Conservation (phyloP, 2,888 invertebrate species). For the Leucozona laternaria region DNA sequence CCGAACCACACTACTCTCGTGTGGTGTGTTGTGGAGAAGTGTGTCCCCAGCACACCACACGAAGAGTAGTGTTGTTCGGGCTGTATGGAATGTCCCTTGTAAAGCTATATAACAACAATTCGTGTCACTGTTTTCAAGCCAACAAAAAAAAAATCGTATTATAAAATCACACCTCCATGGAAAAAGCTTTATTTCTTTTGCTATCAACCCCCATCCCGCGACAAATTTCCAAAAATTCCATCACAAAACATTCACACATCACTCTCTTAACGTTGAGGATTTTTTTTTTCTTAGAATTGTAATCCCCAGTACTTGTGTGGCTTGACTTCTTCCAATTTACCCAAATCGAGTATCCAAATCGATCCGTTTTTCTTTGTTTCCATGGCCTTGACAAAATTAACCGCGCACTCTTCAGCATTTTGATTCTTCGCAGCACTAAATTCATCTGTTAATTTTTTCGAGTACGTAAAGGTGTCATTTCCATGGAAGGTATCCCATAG, state of each 20-base stretch:
- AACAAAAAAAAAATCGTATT: too few relatives aligned
- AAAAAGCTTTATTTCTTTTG: background rate
- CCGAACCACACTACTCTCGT: too few relatives aligned
- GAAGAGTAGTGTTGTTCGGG: too few relatives aligned
- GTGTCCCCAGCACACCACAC: too few relatives aligned
- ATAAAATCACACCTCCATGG: too few relatives aligned
- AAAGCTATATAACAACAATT: too few relatives aligned
- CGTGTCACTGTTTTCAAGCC: too few relatives aligned
- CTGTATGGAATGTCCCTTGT: too few relatives aligned
- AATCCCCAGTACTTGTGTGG: conserved; percentile 77
- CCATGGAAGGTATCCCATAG: conserved; percentile 61
- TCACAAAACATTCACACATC: background rate
- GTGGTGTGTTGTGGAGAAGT: too few relatives aligned
- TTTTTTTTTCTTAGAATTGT: conserved; percentile 51
- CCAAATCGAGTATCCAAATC: conserved; percentile 78
- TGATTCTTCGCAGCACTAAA: conserved; percentile 74
- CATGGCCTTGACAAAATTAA: conserved; percentile 77
- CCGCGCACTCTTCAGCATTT: conserved; percentile 77
- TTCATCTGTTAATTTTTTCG: conserved; percentile 63
- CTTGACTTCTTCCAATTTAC: conserved; percentile 76
- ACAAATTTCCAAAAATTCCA: background rate
- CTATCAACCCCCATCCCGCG: background rate
- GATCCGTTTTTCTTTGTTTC: conserved; percentile 77
- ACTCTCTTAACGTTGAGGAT: background rate
- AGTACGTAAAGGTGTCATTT: conserved; percentile 75